phyloP scores from a whole-genome alignment of 2,797 vertebrate genomes.

The Mormyrus proboscirostris region DNA sequence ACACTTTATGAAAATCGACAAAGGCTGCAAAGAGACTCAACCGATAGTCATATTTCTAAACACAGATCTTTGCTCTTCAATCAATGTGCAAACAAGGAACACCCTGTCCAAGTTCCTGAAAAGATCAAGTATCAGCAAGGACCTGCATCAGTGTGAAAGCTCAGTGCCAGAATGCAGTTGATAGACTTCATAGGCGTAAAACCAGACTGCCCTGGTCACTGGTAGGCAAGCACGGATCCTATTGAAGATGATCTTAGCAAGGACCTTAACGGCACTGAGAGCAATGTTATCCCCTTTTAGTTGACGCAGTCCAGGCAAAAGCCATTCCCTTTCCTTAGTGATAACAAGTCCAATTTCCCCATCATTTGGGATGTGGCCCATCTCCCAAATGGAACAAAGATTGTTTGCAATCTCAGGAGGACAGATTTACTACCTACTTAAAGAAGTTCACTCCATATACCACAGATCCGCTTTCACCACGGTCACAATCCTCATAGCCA shows the following conservation, averaged over 20 bases:
- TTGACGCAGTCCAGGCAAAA: not conserved
- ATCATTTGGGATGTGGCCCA: not conserved
- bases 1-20: not conserved
- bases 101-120: not conserved
- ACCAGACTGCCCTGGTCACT: not conserved
- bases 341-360: not conserved
- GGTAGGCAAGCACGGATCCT: no score
- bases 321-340: not conserved
- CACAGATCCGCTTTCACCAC: not conserved
- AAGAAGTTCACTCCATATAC: not conserved
- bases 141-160: not conserved
- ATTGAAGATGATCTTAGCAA: not conserved
- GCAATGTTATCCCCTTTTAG: not conserved
- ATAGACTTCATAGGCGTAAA: not conserved
- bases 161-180: not conserved
- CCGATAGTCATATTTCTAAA: not conserved
- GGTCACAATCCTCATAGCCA: not conserved
- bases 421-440: no score
- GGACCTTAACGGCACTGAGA: not conserved
- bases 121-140: not conserved
- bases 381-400: no score
- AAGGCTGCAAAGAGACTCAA: not conserved
- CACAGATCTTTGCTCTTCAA: not conserved
- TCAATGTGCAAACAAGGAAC: not conserved
- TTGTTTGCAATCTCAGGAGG: no score